phyloP scores from a whole-genome alignment of 2,113 vertebrate genomes.

The Ciconia boyciana region DNA sequence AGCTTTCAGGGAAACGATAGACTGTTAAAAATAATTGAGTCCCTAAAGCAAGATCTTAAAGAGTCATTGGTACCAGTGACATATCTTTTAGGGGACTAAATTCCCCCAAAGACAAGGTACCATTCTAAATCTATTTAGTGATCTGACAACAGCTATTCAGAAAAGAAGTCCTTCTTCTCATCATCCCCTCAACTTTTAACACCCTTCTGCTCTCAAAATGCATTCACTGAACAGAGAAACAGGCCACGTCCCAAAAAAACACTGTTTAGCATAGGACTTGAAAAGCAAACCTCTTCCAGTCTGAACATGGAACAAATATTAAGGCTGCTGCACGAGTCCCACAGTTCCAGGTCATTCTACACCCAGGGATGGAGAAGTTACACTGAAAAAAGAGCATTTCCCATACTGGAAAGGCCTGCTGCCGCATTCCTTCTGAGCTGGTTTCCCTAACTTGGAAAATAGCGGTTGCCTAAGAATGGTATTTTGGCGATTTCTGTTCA shows the following conservation, averaged over 20 bases:
- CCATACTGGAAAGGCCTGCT: background rate
- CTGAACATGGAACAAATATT: background rate
- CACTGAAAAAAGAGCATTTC: background rate
- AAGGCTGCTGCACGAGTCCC: background rate
- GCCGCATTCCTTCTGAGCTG: fast-evolving
- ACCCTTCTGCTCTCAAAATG: background rate
- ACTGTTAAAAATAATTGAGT: background rate
- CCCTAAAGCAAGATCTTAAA: background rate
- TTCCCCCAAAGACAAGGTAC: background rate
- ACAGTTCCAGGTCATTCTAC: background rate
- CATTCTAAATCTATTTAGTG: background rate
- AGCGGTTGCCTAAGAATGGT: fast-evolving
- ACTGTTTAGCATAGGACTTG: background rate
- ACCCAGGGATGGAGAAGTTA: background rate
- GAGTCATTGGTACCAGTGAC: background rate
- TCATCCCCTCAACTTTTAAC: background rate
- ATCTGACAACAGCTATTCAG: background rate
- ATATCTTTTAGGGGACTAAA: background rate
- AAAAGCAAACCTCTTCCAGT: background rate
- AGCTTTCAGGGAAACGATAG: background rate
- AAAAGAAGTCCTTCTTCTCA: background rate
- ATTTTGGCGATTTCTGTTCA: background rate
- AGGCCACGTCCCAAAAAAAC: background rate
- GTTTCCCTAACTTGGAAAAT: background rate
- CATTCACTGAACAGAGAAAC: background rate